phyloP scores from a whole-genome alignment of 2,113 vertebrate species.

The Cyprinodon tularosa region DNA sequence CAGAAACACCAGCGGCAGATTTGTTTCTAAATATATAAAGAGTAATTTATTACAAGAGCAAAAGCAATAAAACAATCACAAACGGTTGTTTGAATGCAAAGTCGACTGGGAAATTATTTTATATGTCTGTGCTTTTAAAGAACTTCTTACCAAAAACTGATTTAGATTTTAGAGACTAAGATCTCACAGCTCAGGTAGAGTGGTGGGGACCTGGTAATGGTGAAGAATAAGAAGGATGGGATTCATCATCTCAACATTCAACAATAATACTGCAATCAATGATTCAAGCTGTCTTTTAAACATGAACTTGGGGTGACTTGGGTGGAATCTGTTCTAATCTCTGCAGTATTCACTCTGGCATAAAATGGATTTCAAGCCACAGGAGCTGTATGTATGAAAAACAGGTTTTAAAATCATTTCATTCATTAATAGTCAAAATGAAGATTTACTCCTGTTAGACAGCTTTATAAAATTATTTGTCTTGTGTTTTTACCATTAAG shows the following conservation, averaged over 20 bases:
- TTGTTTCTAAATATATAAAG: not conserved
- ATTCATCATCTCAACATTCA: not conserved
- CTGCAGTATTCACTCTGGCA: no score
- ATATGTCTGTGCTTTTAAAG: not conserved
- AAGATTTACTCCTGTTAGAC: not conserved
- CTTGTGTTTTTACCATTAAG: not conserved
- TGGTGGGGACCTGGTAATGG: not conserved
- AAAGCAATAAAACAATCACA: not conserved
- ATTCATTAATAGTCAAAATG: not conserved
- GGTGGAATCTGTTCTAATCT: no score
- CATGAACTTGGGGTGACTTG: not conserved
- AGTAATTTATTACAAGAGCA: not conserved
- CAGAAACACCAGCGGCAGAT: not conserved
- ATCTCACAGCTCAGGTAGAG: not conserved
- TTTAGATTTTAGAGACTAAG: not conserved
- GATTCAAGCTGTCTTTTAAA: not conserved
- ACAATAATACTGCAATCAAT: no score
- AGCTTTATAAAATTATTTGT: slow-evolving; percentile 23
- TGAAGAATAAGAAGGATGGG: not conserved
- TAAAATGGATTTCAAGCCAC: not conserved
- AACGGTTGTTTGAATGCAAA: not conserved
- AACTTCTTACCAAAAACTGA: not conserved
- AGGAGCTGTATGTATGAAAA: no score
- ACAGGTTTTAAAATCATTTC: no score
- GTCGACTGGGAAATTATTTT: not conserved